Conservation (phyloP, 2,888 invertebrate species). For the Sminthurinus aureus region DNA sequence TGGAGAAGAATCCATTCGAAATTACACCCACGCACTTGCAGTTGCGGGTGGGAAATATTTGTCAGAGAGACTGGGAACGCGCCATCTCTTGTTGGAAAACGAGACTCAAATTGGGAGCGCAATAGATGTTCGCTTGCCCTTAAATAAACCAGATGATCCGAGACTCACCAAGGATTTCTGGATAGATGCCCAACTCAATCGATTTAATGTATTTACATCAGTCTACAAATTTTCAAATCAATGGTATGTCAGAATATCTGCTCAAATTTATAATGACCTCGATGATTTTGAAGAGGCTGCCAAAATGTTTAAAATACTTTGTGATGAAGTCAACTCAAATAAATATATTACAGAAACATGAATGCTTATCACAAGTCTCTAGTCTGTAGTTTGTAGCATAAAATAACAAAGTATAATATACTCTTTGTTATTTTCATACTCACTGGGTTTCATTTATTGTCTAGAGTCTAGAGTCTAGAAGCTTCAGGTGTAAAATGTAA, state of each 20-base stretch:
- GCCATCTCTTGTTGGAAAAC: conserved; percentile 18
- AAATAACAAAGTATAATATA: too few relatives aligned
- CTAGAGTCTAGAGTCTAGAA: too few relatives aligned
- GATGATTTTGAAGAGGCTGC: conserved; percentile 14
- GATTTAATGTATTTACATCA: conserved; percentile 19
- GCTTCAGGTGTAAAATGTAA: too few relatives aligned
- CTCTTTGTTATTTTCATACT: too few relatives aligned
- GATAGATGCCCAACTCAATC: not conserved
- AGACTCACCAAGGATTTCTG: not conserved
- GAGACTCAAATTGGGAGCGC: conserved; percentile 34
- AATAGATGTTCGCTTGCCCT: conserved; percentile 24
- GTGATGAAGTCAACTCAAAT: conserved; percentile 22
- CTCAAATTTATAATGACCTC: conserved; percentile 33
- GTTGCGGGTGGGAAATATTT: conserved; percentile 35
- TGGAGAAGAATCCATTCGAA: conserved; percentile 48
- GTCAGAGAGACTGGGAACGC: conserved; percentile 2
- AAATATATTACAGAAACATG: too few relatives aligned
- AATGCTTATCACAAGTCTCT: too few relatives aligned
- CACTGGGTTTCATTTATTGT: too few relatives aligned
- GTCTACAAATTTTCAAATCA: not conserved
- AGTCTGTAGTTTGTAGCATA: too few relatives aligned
- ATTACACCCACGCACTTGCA: conserved; percentile 50
- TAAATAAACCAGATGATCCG: conserved; percentile 12
- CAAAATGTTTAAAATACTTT: conserved; percentile 1
- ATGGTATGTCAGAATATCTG: conserved; percentile 16